Evolutionary conservation across 2,888 invertebrate genomes (phyloP), one percentile per base, ranked within the genome.

Genomic region (Scaptomyza caliginosa): DNA sequence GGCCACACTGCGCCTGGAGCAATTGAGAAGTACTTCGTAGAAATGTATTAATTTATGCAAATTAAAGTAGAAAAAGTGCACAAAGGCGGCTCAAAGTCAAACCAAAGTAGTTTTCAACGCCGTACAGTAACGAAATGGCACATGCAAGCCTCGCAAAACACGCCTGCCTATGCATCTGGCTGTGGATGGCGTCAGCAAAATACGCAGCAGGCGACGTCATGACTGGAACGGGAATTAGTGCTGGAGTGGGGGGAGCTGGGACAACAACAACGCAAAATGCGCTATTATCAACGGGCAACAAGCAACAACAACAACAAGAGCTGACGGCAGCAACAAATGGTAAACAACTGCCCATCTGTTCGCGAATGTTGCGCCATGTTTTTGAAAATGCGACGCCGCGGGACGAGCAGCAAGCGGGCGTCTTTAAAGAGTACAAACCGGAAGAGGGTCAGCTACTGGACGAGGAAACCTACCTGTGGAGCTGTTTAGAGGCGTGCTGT

Each of bases 381-480:
- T 92, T 92, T 50, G 89, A 90, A 32, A 89, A 89, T 30, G 90
- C 89, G 13, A 89, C 88, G 24, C 92, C 92, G n/a, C 74, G 88
- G n/a, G 91, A 90, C 50, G 93, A 94, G 74, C 88, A 92, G 19
- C 92, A 93, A 57, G 93, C 94, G 45, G 95, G 94, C 0, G 92
- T 92, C 67, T 95, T 93, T 79, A 93, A 93, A 28, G 89, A 90
- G 48, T 89, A 85, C 52, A 82, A 83, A n/a, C 79, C 89, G 2
- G 93, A 93, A 50, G 60, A 28, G 42, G 59, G 64, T 10, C 38
- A 43, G 38, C 64, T 88, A 92, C 7, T 92, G 92, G 92, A 80
- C 92, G 93, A 56, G 86, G 95, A 62, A 92, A 93, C 87, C 92
- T 94, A 82, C 95, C 95, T 92, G 93, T 95, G 59, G 92, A 93